Base-by-base conservation (phyloP, 2,888 invertebrate genomes). In the Pollenia labialis region DNA sequence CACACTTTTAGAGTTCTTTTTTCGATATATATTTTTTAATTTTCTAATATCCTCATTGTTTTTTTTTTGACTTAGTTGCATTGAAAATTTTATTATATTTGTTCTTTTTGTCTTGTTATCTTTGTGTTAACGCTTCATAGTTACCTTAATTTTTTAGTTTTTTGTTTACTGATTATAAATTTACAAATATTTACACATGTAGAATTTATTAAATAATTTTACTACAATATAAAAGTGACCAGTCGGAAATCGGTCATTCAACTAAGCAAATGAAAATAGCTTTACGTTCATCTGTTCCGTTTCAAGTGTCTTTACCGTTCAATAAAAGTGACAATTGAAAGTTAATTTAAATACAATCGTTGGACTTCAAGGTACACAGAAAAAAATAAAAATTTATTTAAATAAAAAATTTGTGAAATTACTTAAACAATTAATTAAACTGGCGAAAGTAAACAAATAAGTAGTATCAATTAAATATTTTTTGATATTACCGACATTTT, bases 81-180 rank as follows among this genome's bases (percentile, higher is more conserved):
- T 50, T 69, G 14, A 12, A 44, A 23, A 48, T 56, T 48, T 23
- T 62, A 23, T 76, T 44, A 44, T n/a, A 14, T 79, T 56, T 58
- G 44, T 64, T 50, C 9, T 54, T 58, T 52, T 74, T 68, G 48
- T 72, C 10, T 9, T 81, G 81, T 81, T 75, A 81, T 75, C 75
- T 81, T 42, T 44, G 32, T 58, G 74, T 60, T 75, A 68, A 81
- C 68, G 50, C 74, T 75, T 81, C 66, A 81, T 46, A 52, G 75
- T 66, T 58, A 68, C 58, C 62, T 44, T 62, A 10, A n/a, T 23
- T 60, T 32, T 64, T 44, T 40, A 40, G 9, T 11, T 32, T 62
- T 54, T 54, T 54, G n/a, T 62, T 54, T 74, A 66, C 56, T 48
- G 46, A 42, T 48, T 50, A 8, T 12, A 56, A 48, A 81, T 50